Conservation (phyloP, 53 echinoderm and acorn worm species). For the Astropecten irregularis region DNA sequence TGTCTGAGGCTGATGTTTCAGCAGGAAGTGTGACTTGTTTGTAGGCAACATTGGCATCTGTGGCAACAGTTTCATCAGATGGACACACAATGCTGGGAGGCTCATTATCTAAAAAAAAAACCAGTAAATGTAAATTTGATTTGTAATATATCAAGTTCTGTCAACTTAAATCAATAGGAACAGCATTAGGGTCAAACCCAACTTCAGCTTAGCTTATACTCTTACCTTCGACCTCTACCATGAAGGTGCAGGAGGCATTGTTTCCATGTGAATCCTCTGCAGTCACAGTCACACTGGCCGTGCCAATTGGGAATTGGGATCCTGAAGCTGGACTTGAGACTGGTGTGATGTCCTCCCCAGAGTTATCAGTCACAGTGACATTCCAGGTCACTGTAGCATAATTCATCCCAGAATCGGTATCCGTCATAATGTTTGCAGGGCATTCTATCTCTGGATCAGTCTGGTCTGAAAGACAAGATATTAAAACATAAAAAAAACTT, state of each 20-base stretch:
- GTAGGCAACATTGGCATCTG: neutral
- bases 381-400: neutral
- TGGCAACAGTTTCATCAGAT: neutral
- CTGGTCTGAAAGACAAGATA: neutral
- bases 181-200: too few relatives aligned
- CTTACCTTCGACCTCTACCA: neutral
- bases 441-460: neutral
- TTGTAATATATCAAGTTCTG: too few relatives aligned
- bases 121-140: too few relatives aligned
- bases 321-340: neutral
- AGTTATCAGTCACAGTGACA: neutral
- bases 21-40: too few relatives aligned
- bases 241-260: neutral
- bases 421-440: neutral
- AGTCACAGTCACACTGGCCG: neutral
- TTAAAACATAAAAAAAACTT: neutral
- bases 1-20: neutral
- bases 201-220: too few relatives aligned
- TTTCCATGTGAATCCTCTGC: neutral
- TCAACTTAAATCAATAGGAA: too few relatives aligned
- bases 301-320: neutral
- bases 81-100: slow-evolving; percentile 8
- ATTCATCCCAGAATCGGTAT: neutral
- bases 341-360: neutral
- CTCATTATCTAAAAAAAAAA: neutral